A percentile compares a stretch with the other conserved stretches of the same genome.
Evolutionary conservation across 2,888 invertebrate genomes (phyloP).

Genomic region (Pemphredon lugubris): DNA sequence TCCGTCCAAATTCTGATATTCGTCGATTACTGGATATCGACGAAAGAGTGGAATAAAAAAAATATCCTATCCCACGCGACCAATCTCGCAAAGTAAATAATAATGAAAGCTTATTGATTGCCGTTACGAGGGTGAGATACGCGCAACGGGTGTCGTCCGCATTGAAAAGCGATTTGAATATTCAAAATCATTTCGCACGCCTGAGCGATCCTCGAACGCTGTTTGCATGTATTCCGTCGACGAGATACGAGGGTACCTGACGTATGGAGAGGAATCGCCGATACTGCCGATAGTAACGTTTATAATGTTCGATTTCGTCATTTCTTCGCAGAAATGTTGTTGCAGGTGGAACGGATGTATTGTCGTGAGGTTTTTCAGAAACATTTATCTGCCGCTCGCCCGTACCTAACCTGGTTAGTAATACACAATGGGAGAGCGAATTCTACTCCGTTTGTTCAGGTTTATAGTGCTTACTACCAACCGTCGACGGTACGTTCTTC

Average conservation of each 20-base stretch:
- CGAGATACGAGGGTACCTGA: constrained; percentile 11
- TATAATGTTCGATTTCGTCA: neutral
- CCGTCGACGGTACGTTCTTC: constrained; percentile 41
- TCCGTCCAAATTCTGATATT: too few relatives aligned
- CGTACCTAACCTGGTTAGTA: constrained; percentile 14
- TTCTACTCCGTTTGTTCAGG: constrained; percentile 44
- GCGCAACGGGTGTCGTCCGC: constrained; percentile 37
- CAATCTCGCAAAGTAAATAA: constrained; percentile 57
- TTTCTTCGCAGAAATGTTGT: constrained; percentile 3
- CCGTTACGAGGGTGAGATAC: constrained; percentile 16
- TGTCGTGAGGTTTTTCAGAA: constrained; percentile 8
- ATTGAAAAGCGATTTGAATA: constrained; percentile 56
- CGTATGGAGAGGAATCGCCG: neutral
- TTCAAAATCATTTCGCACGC: constrained; percentile 55
- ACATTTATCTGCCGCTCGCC: constrained; percentile 8
- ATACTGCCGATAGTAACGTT: neutral
- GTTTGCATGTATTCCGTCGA: constrained; percentile 11
- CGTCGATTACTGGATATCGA: constrained; percentile 14
- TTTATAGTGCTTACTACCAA: constrained; percentile 37
- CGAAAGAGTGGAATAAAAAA: constrained; percentile 13
- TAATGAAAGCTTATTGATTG: constrained; percentile 60
- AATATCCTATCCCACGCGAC: too few relatives aligned
- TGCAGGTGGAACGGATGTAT: neutral
- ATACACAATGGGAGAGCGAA: constrained; percentile 49
- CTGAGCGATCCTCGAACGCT: constrained; percentile 29